These are phyloP conservation scores for Metaphire vulgaris DNA, from an alignment of 1,140 invertebrate genomes.

Conservation along the genomic window DNA sequence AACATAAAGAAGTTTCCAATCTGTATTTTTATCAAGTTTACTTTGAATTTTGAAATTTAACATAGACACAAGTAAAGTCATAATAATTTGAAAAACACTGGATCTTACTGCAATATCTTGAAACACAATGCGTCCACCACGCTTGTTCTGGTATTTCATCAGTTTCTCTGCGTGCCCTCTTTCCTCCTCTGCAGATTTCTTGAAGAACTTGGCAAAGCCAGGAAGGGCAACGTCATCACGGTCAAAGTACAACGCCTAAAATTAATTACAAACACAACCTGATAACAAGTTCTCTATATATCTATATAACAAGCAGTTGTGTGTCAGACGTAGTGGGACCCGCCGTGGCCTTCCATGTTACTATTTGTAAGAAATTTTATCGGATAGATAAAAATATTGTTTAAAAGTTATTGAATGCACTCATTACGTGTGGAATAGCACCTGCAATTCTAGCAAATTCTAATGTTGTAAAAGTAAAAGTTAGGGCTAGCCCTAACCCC, in stretches of 20 bases:
- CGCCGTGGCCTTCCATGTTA: too few relatives aligned
- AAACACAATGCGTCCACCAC: conserved; percentile 66
- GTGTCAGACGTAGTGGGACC: too few relatives aligned
- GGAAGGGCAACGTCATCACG: conserved; percentile 70
- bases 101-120: conserved; percentile 46
- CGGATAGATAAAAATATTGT: too few relatives aligned
- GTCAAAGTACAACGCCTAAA: conserved; percentile 68
- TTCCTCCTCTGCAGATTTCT: conserved; percentile 67
- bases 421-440: too few relatives aligned
- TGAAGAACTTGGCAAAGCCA: conserved; percentile 67
- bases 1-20: neutral
- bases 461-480: too few relatives aligned
- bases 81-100: neutral
- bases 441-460: too few relatives aligned
- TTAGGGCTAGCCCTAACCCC: too few relatives aligned
- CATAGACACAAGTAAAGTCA: neutral
- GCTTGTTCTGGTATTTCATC: conserved; percentile 72
- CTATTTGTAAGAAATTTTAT: too few relatives aligned
- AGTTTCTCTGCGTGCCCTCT: conserved; percentile 66
- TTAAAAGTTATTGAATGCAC: too few relatives aligned
- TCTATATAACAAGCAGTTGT: too few relatives aligned
- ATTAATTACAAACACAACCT: too few relatives aligned
- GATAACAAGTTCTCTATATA: too few relatives aligned
- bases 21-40: neutral
- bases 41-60: neutral